Evolutionary conservation across 2,888 invertebrate genomes (phyloP).

Genomic region (Nezara viridula): DNA sequence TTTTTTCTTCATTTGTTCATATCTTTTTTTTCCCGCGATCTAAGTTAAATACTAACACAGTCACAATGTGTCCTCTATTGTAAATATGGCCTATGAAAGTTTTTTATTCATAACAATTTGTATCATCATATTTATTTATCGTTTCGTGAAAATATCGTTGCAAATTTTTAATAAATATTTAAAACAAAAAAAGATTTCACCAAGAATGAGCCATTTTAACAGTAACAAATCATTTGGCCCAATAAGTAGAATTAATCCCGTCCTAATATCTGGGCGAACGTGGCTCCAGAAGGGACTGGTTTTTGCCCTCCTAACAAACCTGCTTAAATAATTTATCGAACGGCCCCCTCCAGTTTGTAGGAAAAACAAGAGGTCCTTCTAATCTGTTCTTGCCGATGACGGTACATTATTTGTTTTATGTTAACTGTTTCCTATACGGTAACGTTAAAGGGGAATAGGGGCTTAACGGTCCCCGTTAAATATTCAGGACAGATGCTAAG

Average conservation of each 20-base stretch:
- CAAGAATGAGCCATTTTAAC: background rate
- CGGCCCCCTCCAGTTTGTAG: background rate
- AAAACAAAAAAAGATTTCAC: too few relatives aligned
- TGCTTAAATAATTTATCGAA: constrained; percentile 59
- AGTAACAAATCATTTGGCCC: constrained; percentile 15
- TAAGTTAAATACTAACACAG: too few relatives aligned
- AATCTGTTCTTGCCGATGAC: constrained; percentile 51
- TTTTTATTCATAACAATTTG: too few relatives aligned
- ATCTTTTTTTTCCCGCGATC: too few relatives aligned
- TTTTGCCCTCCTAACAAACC: constrained; percentile 56
- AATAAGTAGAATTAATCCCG: constrained; percentile 4
- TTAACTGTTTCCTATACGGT: constrained; percentile 50
- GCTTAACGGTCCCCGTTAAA: constrained; percentile 36
- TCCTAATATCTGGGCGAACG: background rate
- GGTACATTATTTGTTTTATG: constrained; percentile 51
- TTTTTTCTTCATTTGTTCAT: too few relatives aligned
- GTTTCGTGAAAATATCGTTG: too few relatives aligned
- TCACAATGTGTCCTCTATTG: too few relatives aligned
- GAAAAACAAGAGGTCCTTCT: constrained; percentile 51
- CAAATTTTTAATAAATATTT: too few relatives aligned
- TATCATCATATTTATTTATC: too few relatives aligned
- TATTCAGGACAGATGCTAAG: constrained; percentile 51
- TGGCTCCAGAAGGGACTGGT: background rate
- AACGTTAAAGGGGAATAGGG: background rate
- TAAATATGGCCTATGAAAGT: too few relatives aligned